Evolutionary conservation across 2,888 invertebrate species (phyloP), one percentile per base, ranked within the genome.

Genomic region (Parascotia fuliginaria): DNA sequence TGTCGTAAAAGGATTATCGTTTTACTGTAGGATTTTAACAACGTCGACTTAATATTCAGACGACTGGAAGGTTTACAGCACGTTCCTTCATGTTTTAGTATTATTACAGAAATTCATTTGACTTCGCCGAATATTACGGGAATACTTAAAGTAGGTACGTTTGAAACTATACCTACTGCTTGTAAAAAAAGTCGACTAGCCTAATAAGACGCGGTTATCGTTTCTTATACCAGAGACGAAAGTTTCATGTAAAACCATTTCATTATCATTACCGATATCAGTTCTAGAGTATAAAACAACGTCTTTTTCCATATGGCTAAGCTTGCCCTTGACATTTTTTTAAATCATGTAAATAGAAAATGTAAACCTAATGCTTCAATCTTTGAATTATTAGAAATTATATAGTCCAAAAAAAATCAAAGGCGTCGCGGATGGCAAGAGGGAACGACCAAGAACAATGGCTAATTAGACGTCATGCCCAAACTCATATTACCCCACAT

Each of bases 1-100:
- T 48, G 61, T 65, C 66, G 61, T 66, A 65, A 66, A 65, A 69
- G 45, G 61, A 65, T 69, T 69, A 69, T 69, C 55, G 54, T 66
- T 69, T 69, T 61, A 69, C 49, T 51, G 51, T 44, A 40, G 51
- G 22, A 43, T 42, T 53, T 55, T 51, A 60, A 55, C 57, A 49
- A 46, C 53, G 42, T 34, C 12, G 27, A 65, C 34, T 60, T 9
- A 59, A 46, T 55, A 49, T 52, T 49, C 50, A 54, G 27, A 29
- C 29, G 28, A 36, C 43, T 57, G 29, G 19, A 47, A 33, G 57
- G 41, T 55, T 65, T 55, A 57, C 36, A 51, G 32, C 43, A 44
- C 37, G 37, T 50, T 42, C 29, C 19, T 40, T 41, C 37, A 42
- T 43, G 46, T 65, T 65, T 54, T 24, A 54, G 58, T 65, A 60